These are phyloP conservation scores for Dinomys branickii DNA, from an alignment of 2,113 vertebrate species.

Conservation along the genomic window DNA sequence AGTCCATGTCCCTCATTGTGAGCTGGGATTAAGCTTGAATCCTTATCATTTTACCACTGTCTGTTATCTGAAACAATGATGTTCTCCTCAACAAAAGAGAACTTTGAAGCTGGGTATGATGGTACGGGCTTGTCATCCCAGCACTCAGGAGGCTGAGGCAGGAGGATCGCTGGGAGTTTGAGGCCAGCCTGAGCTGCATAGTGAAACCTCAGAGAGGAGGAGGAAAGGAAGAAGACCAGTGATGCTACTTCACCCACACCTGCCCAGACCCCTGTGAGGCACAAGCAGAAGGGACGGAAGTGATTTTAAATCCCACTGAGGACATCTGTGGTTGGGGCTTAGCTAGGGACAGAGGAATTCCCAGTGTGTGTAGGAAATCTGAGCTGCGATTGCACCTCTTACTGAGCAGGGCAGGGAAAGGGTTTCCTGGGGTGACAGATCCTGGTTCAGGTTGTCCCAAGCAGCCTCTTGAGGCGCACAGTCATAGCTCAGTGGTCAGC, in stretches of 20 bases:
- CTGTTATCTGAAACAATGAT: neutral
- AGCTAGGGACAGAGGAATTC: neutral
- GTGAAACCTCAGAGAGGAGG: neutral
- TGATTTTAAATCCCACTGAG: neutral
- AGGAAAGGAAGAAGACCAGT: rapidly evolving
- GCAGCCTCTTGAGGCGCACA: rapidly evolving
- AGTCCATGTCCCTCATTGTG: neutral
- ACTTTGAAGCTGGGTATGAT: neutral
- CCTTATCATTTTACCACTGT: neutral
- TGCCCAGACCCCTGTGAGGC: neutral
- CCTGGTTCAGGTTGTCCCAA: rapidly evolving
- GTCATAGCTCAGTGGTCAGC: neutral
- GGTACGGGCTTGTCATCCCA: neutral
- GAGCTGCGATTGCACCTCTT: neutral
- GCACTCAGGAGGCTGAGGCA: neutral
- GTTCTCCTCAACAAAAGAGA: neutral
- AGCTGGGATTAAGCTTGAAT: neutral
- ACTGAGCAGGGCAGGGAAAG: neutral
- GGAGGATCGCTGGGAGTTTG: neutral
- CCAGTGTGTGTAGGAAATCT: neutral
- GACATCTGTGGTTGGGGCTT: neutral
- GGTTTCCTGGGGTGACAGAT: neutral
- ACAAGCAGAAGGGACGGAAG: neutral
- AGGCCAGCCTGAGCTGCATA: neutral
- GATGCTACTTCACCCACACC: rapidly evolving